Evolutionary conservation across 2,888 invertebrate genomes (phyloP).

Genomic region (Lithophane ornitopus): DNA sequence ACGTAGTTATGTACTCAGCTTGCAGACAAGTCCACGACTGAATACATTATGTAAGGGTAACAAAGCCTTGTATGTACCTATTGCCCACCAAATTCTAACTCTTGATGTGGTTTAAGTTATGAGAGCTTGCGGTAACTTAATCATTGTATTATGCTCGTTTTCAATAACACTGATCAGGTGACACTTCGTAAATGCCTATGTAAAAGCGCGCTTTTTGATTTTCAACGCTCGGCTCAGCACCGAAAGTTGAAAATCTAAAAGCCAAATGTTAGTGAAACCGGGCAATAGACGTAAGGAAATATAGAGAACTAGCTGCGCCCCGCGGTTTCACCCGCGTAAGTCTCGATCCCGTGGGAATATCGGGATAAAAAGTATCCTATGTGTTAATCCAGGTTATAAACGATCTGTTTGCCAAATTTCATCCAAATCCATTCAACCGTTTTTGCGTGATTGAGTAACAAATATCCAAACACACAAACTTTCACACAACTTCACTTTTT

Average conservation of each 20-base stretch:
- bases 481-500: too few species aligned
- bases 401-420: too few species aligned
- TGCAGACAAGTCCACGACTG: constrained; percentile 79
- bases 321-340: too few species aligned
- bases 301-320: too few species aligned
- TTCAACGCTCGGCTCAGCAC: not conserved
- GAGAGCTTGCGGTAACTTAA: constrained; percentile 28
- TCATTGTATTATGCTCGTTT: not conserved
- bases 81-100: constrained; percentile 89
- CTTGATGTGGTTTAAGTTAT: constrained; percentile 70
- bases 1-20: constrained; percentile 55
- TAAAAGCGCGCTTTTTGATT: not conserved
- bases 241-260: not conserved
- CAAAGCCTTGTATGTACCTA: constrained; percentile 82
- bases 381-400: too few species aligned
- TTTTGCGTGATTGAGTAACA: too few species aligned
- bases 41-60: constrained; percentile 86
- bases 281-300: not conserved
- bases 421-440: too few species aligned
- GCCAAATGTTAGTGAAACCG: not conserved
- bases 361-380: too few species aligned
- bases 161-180: not conserved
- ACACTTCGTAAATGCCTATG: not conserved
- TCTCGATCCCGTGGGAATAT: too few species aligned
- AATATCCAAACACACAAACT: too few species aligned